These are phyloP conservation scores for Latrodectus geometricus DNA, from an alignment of 1,140 invertebrate genomes.

Conservation along the genomic window DNA sequence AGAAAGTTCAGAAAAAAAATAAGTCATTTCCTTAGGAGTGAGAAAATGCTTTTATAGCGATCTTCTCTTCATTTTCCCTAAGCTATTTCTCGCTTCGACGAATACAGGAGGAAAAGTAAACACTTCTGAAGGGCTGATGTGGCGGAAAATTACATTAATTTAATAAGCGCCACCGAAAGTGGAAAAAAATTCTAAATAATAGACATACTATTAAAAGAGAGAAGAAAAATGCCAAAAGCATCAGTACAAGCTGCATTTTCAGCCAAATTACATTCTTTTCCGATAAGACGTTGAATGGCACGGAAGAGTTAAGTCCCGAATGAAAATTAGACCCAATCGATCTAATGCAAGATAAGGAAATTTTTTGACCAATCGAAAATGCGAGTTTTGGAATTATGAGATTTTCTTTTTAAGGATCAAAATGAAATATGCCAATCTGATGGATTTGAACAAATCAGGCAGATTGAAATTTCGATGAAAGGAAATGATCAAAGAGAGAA, in stretches of 20 bases:
- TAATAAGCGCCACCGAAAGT: slow-evolving; percentile 30
- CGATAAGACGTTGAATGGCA: too few relatives aligned
- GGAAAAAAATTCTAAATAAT: slow-evolving; percentile 42
- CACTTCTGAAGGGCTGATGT: slow-evolving; percentile 49
- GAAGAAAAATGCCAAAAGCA: slow-evolving; percentile 46
- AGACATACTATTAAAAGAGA: slow-evolving; percentile 41
- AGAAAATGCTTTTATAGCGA: slow-evolving; percentile 33
- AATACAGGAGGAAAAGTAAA: slow-evolving; percentile 29
- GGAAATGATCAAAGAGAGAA: too few relatives aligned
- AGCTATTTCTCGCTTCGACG: slow-evolving; percentile 32
- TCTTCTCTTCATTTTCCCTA: slow-evolving; percentile 44
- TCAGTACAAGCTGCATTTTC: not conserved
- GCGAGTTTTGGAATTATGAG: too few relatives aligned
- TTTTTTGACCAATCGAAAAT: too few relatives aligned
- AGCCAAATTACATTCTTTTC: too few relatives aligned
- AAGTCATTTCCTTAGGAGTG: not conserved
- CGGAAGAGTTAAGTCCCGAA: too few relatives aligned
- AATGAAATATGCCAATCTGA: too few relatives aligned
- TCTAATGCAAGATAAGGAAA: too few relatives aligned
- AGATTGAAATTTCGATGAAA: too few relatives aligned
- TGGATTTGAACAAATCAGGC: too few relatives aligned
- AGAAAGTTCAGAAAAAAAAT: slow-evolving; percentile 16
- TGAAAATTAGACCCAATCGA: too few relatives aligned
- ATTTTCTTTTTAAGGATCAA: too few relatives aligned
- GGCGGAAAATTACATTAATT: slow-evolving; percentile 55